Percentiles rank a stretch among this genome's conserved stretches.
These are phyloP conservation scores for Crotalus helleri DNA, from an alignment of 2,113 vertebrate species.

Conservation along the genomic window DNA sequence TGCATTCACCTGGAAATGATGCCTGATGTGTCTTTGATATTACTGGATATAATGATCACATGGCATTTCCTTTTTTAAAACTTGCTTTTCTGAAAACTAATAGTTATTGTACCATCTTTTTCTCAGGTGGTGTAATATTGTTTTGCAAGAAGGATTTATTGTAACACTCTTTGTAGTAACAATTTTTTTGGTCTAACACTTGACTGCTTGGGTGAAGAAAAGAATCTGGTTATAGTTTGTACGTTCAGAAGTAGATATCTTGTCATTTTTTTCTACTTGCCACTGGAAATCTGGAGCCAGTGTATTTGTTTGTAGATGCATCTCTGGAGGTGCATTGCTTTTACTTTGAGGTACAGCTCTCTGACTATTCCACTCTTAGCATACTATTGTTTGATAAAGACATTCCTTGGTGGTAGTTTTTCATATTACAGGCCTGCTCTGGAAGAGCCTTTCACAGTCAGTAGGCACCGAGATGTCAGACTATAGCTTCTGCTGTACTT, in stretches of 20 bases:
- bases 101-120: background rate
- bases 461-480: background rate
- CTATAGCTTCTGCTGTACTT: background rate
- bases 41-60: background rate
- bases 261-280: background rate
- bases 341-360: accelerated
- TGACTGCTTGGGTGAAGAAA: background rate
- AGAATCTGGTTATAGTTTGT: background rate
- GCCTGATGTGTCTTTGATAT: background rate
- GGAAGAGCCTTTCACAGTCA: background rate
- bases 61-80: background rate
- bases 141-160: background rate
- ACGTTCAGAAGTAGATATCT: background rate
- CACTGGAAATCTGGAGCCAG: background rate
- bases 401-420: background rate
- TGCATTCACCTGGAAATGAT: background rate
- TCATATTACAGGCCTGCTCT: accelerated
- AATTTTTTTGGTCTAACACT: background rate
- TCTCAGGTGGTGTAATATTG: accelerated
- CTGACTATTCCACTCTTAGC: background rate
- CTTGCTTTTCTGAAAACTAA: accelerated
- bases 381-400: background rate
- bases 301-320: background rate
- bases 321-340: background rate
- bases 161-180: background rate